phyloP scores from a whole-genome alignment of 2,888 invertebrate genomes.

The Aelia acuminata region DNA sequence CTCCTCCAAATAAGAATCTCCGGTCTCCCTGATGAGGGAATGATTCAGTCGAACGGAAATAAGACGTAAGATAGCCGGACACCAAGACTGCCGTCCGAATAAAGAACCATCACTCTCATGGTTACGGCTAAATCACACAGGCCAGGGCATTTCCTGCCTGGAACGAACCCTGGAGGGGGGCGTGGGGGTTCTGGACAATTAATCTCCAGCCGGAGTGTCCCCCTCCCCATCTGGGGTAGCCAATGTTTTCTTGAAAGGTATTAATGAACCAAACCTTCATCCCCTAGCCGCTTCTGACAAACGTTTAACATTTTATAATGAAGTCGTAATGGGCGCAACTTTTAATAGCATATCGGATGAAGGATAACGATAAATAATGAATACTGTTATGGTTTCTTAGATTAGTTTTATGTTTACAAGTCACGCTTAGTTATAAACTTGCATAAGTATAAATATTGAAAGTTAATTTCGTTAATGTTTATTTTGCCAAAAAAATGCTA shows the following conservation, averaged over 20 bases:
- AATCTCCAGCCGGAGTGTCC: slow-evolving; percentile 27
- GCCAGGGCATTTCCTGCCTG: slow-evolving; percentile 46
- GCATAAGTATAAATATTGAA: no score
- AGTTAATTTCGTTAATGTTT: no score
- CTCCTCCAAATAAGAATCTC: background rate
- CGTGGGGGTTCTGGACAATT: slow-evolving; percentile 13
- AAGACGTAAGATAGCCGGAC: slow-evolving; percentile 36
- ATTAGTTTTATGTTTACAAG: background rate
- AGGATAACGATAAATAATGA: background rate
- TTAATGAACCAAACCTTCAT: slow-evolving; percentile 21
- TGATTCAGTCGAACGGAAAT: slow-evolving; percentile 27
- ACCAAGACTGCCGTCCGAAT: slow-evolving; percentile 12
- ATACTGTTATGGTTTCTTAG: background rate
- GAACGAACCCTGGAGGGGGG: slow-evolving; percentile 6
- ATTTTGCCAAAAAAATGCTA: no score
- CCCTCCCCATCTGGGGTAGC: background rate
- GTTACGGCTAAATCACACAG: slow-evolving; percentile 38
- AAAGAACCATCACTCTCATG: slow-evolving; percentile 27
- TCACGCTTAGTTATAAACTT: no score
- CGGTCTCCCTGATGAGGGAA: background rate
- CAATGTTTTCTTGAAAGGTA: slow-evolving; percentile 49
- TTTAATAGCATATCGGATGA: background rate
- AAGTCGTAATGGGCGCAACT: background rate
- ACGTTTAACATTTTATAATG: slow-evolving; percentile 27
- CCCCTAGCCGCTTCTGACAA: background rate